phyloP scores from a whole-genome alignment of 2,113 vertebrate species.

The Gasterosteus aculeatus region DNA sequence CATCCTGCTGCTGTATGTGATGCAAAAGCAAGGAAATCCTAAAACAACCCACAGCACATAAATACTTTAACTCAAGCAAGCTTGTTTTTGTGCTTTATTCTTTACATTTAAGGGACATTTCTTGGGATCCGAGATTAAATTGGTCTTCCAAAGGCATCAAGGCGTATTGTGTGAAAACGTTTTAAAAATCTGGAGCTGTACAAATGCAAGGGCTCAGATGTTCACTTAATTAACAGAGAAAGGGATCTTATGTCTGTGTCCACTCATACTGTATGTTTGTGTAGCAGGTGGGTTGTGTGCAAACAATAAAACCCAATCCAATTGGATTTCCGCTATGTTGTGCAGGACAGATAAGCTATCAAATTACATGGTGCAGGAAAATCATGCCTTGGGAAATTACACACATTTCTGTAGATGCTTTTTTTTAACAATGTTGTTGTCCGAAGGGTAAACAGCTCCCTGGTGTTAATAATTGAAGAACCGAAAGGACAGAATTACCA shows the following conservation, averaged over 20 bases:
- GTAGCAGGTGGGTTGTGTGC: conserved; percentile 68
- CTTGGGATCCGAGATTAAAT: conserved; percentile 18
- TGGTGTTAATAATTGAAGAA: conserved; percentile 26
- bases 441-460: conserved; percentile 40
- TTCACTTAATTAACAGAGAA: conserved; percentile 54
- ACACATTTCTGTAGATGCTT: conserved; percentile 30
- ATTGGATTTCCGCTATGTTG: conserved; percentile 66
- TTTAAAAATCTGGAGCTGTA: conserved; percentile 23
- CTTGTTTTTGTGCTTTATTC: not conserved
- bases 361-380: conserved; percentile 51
- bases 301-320: conserved; percentile 67
- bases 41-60: conserved; percentile 2
- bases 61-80: conserved; percentile 4
- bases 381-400: conserved; percentile 58
- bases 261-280: conserved; percentile 61
- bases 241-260: conserved; percentile 54
- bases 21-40: not conserved
- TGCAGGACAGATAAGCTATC: conserved; percentile 62
- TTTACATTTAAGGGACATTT: not conserved
- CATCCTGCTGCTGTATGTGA: not conserved
- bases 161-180: conserved; percentile 34
- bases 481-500: not conserved
- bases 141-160: not conserved
- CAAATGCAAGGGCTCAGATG: conserved; percentile 58
- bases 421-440: conserved; percentile 26